phyloP scores from a whole-genome alignment of 2,113 vertebrate genomes.

The Recurvirostra avosetta region DNA sequence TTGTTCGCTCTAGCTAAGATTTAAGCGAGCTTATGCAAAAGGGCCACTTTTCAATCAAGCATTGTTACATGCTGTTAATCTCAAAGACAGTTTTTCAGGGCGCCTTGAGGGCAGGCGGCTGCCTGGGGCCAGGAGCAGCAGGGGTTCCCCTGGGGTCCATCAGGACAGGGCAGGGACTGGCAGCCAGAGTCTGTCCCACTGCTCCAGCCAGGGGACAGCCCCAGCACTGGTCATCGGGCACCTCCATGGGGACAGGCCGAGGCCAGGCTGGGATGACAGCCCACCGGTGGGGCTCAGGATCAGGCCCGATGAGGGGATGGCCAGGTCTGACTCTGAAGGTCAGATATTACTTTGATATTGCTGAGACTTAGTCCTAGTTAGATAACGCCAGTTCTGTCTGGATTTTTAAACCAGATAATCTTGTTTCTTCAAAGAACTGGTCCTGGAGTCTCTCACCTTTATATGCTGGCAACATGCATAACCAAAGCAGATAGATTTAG shows the following conservation, averaged over 20 bases:
- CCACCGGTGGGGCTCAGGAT: not conserved
- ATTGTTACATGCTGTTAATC: not conserved
- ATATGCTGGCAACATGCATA: not conserved
- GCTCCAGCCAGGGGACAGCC: not conserved
- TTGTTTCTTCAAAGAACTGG: not conserved
- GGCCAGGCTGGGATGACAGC: not conserved
- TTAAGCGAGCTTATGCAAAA: not conserved
- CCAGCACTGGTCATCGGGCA: no score
- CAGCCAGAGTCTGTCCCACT: not conserved
- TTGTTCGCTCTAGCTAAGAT: not conserved
- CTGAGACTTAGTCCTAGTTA: not conserved
- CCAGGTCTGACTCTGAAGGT: not conserved
- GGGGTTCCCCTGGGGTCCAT: not conserved
- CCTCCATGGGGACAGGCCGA: fast-evolving
- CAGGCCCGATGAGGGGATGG: fast-evolving
- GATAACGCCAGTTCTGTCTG: not conserved
- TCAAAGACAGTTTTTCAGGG: not conserved
- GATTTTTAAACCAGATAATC: not conserved
- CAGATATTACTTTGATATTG: not conserved
- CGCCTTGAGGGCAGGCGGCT: fast-evolving
- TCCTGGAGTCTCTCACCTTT: not conserved
- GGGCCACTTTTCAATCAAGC: not conserved
- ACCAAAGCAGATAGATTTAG: not conserved
- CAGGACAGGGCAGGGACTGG: not conserved
- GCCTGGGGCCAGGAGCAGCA: not conserved